These are phyloP conservation scores for Bettongia penicillata DNA, from an alignment of 2,113 vertebrate species.

Conservation along the genomic window DNA sequence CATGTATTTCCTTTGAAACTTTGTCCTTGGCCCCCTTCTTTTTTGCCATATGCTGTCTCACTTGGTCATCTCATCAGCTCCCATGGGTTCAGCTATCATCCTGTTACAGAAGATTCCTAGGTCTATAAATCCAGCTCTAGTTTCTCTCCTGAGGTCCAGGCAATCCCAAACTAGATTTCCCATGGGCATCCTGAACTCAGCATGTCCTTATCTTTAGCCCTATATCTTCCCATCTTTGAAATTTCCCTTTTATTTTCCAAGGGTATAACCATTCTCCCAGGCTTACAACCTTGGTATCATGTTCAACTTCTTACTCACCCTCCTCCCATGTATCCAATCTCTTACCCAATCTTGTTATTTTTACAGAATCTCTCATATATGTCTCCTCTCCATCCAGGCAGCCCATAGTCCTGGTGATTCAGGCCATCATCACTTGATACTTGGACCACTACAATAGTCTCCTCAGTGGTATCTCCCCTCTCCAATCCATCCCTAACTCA, in stretches of 20 bases:
- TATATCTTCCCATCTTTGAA: neutral
- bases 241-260: neutral
- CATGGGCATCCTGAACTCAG: neutral
- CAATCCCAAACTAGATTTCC: neutral
- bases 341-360: neutral
- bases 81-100: neutral
- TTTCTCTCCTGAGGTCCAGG: neutral
- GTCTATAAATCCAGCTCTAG: neutral
- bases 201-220: neutral
- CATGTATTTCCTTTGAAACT: no score
- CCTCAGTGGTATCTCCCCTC: neutral
- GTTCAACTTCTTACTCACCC: neutral
- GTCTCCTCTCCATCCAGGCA: neutral
- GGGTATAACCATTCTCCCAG: neutral
- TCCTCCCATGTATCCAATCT: neutral
- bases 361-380: neutral
- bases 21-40: neutral
- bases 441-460: neutral
- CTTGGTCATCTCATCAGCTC: neutral
- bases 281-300: neutral
- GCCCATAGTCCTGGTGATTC: neutral
- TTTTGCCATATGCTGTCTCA: neutral
- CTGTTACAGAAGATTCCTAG: neutral
- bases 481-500: neutral
- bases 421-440: neutral